Percentiles rank a stretch among this genome's conserved stretches.
Conservation (phyloP, 2,888 invertebrate species). For the Caenorhabditis sp. region DNA sequence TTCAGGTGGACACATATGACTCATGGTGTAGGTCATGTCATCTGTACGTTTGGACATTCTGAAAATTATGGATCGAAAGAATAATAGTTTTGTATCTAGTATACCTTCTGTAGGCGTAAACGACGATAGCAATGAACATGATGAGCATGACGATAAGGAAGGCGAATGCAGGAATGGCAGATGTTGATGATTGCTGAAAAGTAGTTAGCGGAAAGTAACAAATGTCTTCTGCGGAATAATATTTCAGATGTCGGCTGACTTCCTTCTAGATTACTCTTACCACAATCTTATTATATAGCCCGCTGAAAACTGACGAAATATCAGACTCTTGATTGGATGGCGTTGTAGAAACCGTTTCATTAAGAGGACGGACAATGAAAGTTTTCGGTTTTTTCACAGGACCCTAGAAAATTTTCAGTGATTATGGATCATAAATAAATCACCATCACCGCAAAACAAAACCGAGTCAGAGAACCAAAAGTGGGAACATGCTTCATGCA, state of each 20-base stretch:
- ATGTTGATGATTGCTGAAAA: conserved; percentile 52
- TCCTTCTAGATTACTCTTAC: conserved; percentile 25
- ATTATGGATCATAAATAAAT: neutral
- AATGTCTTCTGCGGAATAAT: neutral
- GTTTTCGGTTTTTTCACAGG: conserved; percentile 34
- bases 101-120: conserved; percentile 63
- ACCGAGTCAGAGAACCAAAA: conserved; percentile 4
- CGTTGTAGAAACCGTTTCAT: conserved; percentile 25
- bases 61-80: neutral
- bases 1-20: conserved; percentile 65
- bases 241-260: neutral
- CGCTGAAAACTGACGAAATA: conserved; percentile 47
- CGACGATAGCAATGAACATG: conserved; percentile 62
- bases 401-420: conserved; percentile 40
- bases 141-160: conserved; percentile 61
- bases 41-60: conserved; percentile 60
- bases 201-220: neutral
- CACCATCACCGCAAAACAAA: conserved; percentile 58
- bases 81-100: neutral
- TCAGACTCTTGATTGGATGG: conserved; percentile 27
- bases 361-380: conserved; percentile 20
- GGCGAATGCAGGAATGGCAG: conserved; percentile 56
- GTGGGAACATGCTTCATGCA: conserved; percentile 36
- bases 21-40: conserved; percentile 64
- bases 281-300: conserved; percentile 51